These are phyloP conservation scores for Synergus laeviventris DNA, from an alignment of 2,888 invertebrate species.

Conservation along the genomic window DNA sequence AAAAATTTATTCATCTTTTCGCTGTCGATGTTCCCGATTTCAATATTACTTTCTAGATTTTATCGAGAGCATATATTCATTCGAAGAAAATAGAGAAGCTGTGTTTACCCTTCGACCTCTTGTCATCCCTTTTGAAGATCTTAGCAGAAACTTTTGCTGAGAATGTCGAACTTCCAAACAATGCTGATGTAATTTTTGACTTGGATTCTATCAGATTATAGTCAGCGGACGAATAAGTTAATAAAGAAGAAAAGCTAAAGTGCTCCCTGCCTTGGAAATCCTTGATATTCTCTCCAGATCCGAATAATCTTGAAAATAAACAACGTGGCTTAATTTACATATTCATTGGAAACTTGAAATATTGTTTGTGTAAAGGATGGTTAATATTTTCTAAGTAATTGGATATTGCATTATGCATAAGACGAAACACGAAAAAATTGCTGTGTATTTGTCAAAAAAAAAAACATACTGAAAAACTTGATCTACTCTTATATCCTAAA, in stretches of 20 bases:
- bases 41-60: background rate
- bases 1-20: too few relatives aligned
- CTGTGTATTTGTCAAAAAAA: too few relatives aligned
- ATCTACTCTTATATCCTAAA: too few relatives aligned
- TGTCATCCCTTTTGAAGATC: background rate
- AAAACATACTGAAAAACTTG: background rate
- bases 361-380: too few relatives aligned
- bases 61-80: background rate
- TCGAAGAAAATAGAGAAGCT: background rate
- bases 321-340: background rate
- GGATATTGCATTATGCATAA: background rate
- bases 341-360: background rate
- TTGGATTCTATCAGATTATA: conserved; percentile 4
- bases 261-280: background rate
- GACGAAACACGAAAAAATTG: background rate
- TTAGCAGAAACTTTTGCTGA: conserved; percentile 26
- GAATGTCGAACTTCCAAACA: background rate
- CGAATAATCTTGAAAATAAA: background rate
- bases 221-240: background rate
- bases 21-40: background rate
- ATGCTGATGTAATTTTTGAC: background rate
- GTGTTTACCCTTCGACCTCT: conserved; percentile 3
- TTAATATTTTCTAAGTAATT: background rate
- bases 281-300: background rate
- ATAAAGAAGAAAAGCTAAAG: conserved; percentile 3